Conservation (phyloP, 35 echinoderm and acorn worm genomes). For the Heliocidaris erythrogramma region DNA sequence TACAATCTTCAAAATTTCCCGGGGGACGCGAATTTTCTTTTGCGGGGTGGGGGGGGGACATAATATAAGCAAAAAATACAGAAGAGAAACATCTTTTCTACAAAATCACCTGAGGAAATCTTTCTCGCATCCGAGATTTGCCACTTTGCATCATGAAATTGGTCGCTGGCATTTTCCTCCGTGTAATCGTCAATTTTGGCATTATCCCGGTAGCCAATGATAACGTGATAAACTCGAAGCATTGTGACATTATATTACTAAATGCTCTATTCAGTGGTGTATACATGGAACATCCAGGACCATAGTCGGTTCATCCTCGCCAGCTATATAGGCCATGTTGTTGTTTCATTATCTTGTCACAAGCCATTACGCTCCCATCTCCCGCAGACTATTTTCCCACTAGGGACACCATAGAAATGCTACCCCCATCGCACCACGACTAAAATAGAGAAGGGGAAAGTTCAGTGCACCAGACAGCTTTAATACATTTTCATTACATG, state of each 20-base stretch:
- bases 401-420: not conserved
- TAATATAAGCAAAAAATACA: too few species aligned
- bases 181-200: too few species aligned
- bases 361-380: not conserved
- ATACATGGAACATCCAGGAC: not conserved
- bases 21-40: too few species aligned
- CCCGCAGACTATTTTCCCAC: not conserved
- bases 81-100: too few species aligned
- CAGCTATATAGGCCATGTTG: not conserved
- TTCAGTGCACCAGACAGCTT: not conserved
- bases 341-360: slow-evolving; percentile 12
- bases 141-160: too few species aligned
- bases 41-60: too few species aligned
- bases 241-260: not conserved
- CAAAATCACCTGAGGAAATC: too few species aligned
- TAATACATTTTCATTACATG: not conserved
- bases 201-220: not conserved
- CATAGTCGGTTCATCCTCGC: not conserved
- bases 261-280: not conserved
- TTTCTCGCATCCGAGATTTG: too few species aligned
- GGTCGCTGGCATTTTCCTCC: too few species aligned
- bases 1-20: too few species aligned
- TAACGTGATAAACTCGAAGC: not conserved
- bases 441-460: not conserved
- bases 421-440: not conserved